Base-by-base conservation (phyloP, 2,113 vertebrate genomes). In the Thryonomys swinderianus region DNA sequence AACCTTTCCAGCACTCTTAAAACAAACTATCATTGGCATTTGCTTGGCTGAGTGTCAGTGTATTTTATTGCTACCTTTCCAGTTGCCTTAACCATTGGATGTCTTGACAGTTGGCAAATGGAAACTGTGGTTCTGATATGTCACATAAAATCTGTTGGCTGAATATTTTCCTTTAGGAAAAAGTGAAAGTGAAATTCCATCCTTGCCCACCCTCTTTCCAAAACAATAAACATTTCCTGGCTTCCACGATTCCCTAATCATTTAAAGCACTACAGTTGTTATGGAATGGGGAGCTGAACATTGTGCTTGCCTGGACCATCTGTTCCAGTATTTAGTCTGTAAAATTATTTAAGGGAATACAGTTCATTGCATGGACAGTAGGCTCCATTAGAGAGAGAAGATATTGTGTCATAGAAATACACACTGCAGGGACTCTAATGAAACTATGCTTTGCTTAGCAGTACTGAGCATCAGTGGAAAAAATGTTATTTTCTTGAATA, bases 181-280 rank as follows among this genome's bases (percentile, higher is more conserved):
- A 97, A 98, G 95, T 67, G 93, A 98, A 98, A 98, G 91, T 82
- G 93, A 96, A 95, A 81, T 40, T 67, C 73, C 88, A 88, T 91
- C 84, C 84, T 59, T 85, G 93, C 67, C 93, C 2, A 92, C 91
- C 80, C 96, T 95, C 95, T 79, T 30, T 96, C 96, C 96, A 97
- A 96, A 97, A 90, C 97, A 93, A 62, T 6, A 13, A 17, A 96
- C 74, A 93, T 92, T 92, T 96, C 94, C 95, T 96, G 94, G 88
- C 97, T 91, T 86, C 84, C 45, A 61, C 23, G 10, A 81, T 88
- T 80, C 69, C 30, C 84, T 37, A 30, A 88, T 96, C 96, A 95
- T 96, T 96, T 94, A 97, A 93, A 97, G 93, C 93, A 94, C 80
- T 37, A 53, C 93, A 48, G 88, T 61, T 13, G 48, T 93, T 89